Conservation (phyloP, 2,888 invertebrate species). For the Trichacis sp. region DNA sequence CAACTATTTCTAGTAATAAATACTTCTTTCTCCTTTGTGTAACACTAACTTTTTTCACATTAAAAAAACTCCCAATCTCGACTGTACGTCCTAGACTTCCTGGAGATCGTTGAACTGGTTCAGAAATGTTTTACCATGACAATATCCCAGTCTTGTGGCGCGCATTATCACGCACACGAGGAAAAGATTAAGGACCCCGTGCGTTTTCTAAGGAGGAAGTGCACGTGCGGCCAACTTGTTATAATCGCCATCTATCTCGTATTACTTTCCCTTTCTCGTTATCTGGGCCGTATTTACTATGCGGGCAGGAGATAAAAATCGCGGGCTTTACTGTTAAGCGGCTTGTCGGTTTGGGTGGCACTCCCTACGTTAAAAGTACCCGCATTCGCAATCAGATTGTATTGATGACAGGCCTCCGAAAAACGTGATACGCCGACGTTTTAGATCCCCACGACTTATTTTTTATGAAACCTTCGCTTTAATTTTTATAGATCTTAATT, state of each 20-base stretch:
- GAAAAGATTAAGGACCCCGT: conserved; percentile 15
- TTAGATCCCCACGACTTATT: background rate
- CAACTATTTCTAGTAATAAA: too few species aligned
- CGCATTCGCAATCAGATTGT: conserved; percentile 18
- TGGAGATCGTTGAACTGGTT: too few species aligned
- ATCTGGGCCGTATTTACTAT: conserved; percentile 40
- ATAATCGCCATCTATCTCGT: conserved; percentile 33
- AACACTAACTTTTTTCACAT: too few species aligned
- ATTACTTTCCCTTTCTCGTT: conserved; percentile 42
- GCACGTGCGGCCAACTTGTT: conserved; percentile 23
- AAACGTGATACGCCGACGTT: conserved; percentile 5
- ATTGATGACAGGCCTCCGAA: conserved; percentile 22
- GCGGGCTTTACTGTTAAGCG: conserved; percentile 31
- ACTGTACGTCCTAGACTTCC: too few species aligned
- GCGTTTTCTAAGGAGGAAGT: conserved; percentile 34
- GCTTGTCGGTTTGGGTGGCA: conserved; percentile 36
- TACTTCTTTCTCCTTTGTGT: too few species aligned
- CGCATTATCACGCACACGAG: background rate
- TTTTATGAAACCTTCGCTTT: too few species aligned
- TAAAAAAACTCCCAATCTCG: too few species aligned
- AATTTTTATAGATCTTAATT: too few species aligned
- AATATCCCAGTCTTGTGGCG: too few species aligned
- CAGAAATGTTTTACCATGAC: too few species aligned
- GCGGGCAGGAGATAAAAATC: conserved; percentile 37
- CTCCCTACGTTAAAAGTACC: conserved; percentile 33